These are phyloP conservation scores for Drosophila robusta DNA, from an alignment of 2,888 invertebrate species.

Conservation along the genomic window DNA sequence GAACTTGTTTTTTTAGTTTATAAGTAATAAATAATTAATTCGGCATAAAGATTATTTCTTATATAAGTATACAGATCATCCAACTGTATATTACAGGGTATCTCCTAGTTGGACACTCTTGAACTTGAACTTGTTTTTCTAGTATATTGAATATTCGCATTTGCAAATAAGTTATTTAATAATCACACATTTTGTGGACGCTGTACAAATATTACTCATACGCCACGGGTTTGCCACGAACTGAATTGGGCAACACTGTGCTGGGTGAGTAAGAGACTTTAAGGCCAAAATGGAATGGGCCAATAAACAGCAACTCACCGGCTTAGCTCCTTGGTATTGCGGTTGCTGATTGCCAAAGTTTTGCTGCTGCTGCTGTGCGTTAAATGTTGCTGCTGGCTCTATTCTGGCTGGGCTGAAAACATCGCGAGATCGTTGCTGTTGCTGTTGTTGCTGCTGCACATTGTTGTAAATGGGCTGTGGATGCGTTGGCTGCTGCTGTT, in stretches of 20 bases:
- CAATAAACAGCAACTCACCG: slow-evolving; percentile 62
- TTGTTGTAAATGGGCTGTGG: slow-evolving; percentile 81
- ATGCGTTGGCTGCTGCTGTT: slow-evolving; percentile 67
- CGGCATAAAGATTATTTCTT: no score
- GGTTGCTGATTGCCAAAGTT: slow-evolving; percentile 64
- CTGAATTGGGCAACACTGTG: slow-evolving; percentile 14
- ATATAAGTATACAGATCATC: no score
- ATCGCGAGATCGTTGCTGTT: slow-evolving; percentile 78
- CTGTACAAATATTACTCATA: slow-evolving; percentile 27
- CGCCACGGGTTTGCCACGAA: neutral
- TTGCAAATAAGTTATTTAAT: neutral
- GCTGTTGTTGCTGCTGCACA: slow-evolving; percentile 76
- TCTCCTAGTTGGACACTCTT: neutral
- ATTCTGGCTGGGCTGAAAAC: slow-evolving; percentile 72
- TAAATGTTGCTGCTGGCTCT: slow-evolving; percentile 73
- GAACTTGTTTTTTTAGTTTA: no score
- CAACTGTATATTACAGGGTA: neutral
- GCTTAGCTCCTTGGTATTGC: slow-evolving; percentile 74
- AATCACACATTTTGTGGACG: neutral
- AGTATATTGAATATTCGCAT: slow-evolving; percentile 1
- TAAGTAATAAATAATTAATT: no score
- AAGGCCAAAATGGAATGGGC: slow-evolving; percentile 25
- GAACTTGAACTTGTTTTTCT: neutral
- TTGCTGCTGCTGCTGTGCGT: slow-evolving; percentile 77
- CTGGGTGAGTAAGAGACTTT: slow-evolving; percentile 36